Conservation (phyloP, 2,797 vertebrate genomes). For the Adrianichthys oophorus region DNA sequence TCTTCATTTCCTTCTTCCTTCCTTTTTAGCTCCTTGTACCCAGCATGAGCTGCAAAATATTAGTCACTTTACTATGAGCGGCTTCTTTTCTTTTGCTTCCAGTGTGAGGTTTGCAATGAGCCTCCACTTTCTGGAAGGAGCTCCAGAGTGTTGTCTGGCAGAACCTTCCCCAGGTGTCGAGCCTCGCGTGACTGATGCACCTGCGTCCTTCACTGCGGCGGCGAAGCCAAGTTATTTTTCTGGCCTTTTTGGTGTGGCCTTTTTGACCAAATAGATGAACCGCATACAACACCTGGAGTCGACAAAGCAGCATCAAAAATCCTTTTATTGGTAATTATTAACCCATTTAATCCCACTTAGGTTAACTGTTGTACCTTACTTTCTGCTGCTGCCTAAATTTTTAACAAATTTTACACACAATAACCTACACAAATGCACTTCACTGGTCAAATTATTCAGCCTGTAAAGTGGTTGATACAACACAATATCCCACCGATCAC, state of each 20-base stretch:
- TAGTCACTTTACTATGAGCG: slow-evolving; percentile 19
- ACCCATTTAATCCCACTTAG: too few relatives aligned
- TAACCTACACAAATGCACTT: too few relatives aligned
- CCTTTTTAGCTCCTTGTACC: slow-evolving; percentile 11
- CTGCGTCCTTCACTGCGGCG: slow-evolving; percentile 28
- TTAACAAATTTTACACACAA: too few relatives aligned
- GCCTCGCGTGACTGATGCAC: slow-evolving; percentile 38
- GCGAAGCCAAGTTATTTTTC: background rate
- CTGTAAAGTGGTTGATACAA: too few relatives aligned
- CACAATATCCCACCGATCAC: too few relatives aligned
- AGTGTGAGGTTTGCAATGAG: slow-evolving; percentile 19
- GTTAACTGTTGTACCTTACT: too few relatives aligned
- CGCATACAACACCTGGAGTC: slow-evolving; percentile 32
- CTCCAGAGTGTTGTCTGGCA: slow-evolving; percentile 32
- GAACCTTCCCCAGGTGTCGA: slow-evolving; percentile 22
- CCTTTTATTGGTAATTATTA: too few relatives aligned
- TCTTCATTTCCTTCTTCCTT: slow-evolving; percentile 4
- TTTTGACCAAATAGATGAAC: slow-evolving; percentile 39
- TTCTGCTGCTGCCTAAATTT: too few relatives aligned
- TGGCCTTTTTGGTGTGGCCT: slow-evolving; percentile 35
- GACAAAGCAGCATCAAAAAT: background rate
- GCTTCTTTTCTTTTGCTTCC: slow-evolving; percentile 3
- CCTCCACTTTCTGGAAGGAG: slow-evolving; percentile 31
- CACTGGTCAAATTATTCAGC: too few relatives aligned
- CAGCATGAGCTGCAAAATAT: slow-evolving; percentile 25